A percentile compares a stretch with the other conserved stretches of the same genome.
These are phyloP conservation scores for Oscheius onirici DNA, from an alignment of 2,888 invertebrate genomes.

Conservation along the genomic window DNA sequence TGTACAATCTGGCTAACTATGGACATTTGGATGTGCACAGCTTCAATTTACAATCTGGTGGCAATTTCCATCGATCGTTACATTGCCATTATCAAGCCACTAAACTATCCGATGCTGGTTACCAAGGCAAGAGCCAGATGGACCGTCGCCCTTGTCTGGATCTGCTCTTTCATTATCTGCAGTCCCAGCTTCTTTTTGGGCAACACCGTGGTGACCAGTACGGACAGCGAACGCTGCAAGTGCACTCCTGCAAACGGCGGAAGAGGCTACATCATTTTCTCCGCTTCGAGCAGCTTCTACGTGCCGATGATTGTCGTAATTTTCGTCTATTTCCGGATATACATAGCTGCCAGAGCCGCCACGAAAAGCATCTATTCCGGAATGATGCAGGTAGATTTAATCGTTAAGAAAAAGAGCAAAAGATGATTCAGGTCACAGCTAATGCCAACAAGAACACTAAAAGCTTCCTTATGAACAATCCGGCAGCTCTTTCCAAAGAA, in stretches of 20 bases:
- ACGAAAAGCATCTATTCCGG: slow-evolving; percentile 70
- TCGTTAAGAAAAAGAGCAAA: neutral
- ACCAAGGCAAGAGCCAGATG: slow-evolving; percentile 74
- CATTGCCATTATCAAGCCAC: slow-evolving; percentile 93
- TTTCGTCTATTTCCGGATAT: slow-evolving; percentile 96
- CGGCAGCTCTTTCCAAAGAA: slow-evolving; percentile 62
- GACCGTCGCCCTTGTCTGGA: slow-evolving; percentile 82
- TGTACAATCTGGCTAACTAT: slow-evolving; percentile 89
- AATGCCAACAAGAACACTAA: slow-evolving; percentile 70
- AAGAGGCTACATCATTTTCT: slow-evolving; percentile 84
- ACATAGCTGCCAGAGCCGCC: slow-evolving; percentile 81
- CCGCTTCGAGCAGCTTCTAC: slow-evolving; percentile 94
- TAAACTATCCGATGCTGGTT: slow-evolving; percentile 89
- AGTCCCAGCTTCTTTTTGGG: slow-evolving; percentile 84
- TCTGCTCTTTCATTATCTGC: slow-evolving; percentile 92
- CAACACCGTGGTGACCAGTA: slow-evolving; percentile 54
- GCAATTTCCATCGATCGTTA: slow-evolving; percentile 90
- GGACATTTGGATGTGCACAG: slow-evolving; percentile 98
- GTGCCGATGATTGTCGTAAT: slow-evolving; percentile 97
- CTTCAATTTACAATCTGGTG: slow-evolving; percentile 93
- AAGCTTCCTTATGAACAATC: slow-evolving; percentile 66
- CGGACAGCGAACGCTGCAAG: slow-evolving; percentile 74
- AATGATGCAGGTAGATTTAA: slow-evolving; percentile 60
- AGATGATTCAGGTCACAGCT: slow-evolving; percentile 57
- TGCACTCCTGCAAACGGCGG: slow-evolving; percentile 92